A percentile compares a stretch with the other conserved stretches of the same genome.
phyloP scores from a whole-genome alignment of 2,113 vertebrate genomes.

The Marcusenius ussheri region DNA sequence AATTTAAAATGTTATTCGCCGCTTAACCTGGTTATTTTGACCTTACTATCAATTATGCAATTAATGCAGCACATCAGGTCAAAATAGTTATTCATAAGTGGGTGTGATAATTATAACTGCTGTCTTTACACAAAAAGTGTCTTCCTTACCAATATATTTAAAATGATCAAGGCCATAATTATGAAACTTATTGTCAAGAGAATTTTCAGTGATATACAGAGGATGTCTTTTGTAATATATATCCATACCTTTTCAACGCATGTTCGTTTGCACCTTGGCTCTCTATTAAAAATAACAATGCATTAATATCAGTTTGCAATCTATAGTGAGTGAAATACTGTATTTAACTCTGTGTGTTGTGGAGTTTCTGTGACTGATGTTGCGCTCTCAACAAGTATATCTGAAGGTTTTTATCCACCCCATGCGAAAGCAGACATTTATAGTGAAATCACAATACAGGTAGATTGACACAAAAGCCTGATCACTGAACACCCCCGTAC shows the following conservation, averaged over 20 bases:
- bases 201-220: not conserved
- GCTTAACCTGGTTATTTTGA: not conserved
- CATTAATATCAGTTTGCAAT: not conserved
- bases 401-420: not conserved
- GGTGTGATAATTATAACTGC: not conserved
- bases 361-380: not conserved
- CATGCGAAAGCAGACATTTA: not conserved
- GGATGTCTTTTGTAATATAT: not conserved
- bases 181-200: not conserved
- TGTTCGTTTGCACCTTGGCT: not conserved
- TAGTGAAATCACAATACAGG: not conserved
- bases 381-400: not conserved
- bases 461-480: not conserved
- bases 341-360: not conserved
- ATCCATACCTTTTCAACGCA: not conserved
- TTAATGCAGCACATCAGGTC: not conserved
- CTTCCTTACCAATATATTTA: not conserved
- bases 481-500: not conserved
- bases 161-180: not conserved
- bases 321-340: not conserved
- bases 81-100: not conserved
- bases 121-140: not conserved
- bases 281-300: not conserved
- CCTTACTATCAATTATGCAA: constrained; percentile 1
- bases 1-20: not conserved